These are phyloP conservation scores for Cybosia mesomella DNA, from an alignment of 2,888 invertebrate genomes.

Conservation along the genomic window DNA sequence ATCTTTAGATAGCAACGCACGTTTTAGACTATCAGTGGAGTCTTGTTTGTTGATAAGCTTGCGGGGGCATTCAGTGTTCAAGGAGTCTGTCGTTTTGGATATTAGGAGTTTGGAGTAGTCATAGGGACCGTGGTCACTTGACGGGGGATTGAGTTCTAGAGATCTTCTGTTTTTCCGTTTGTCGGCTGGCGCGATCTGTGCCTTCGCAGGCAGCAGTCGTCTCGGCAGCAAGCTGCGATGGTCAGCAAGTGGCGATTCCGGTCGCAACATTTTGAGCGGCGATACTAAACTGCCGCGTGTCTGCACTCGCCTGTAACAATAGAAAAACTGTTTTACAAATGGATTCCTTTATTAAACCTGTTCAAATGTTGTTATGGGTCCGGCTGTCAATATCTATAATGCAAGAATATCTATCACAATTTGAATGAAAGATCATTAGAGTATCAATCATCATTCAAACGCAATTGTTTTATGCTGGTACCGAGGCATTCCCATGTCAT, in stretches of 20 bases:
- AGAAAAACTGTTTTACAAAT: conserved; percentile 18
- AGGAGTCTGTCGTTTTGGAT: conserved; percentile 83
- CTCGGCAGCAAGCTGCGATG: conserved; percentile 83
- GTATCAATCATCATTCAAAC: conserved; percentile 25
- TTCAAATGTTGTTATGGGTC: conserved; percentile 8
- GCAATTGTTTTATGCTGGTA: conserved; percentile 32
- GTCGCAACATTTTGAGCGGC: conserved; percentile 83
- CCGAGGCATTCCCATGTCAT: conserved; percentile 39
- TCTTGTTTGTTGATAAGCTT: conserved; percentile 81
- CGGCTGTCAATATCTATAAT: no score
- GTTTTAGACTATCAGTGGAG: conserved; percentile 79
- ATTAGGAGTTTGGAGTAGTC: conserved; percentile 83
- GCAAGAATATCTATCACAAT: conserved; percentile 12
- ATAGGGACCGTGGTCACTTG: conserved; percentile 74
- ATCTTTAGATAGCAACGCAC: conserved; percentile 77
- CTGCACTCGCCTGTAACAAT: conserved; percentile 77
- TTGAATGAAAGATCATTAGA: conserved; percentile 22
- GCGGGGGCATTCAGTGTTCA: conserved; percentile 81
- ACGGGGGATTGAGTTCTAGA: conserved; percentile 80
- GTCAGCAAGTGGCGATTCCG: conserved; percentile 85
- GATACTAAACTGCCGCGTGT: conserved; percentile 70
- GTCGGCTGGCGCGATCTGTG: conserved; percentile 81
- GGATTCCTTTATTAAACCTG: background rate
- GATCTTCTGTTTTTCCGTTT: conserved; percentile 82
- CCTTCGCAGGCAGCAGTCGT: conserved; percentile 80